Evolutionary conservation across 2,888 invertebrate genomes (phyloP).

Genomic region (Operophtera brumata): DNA sequence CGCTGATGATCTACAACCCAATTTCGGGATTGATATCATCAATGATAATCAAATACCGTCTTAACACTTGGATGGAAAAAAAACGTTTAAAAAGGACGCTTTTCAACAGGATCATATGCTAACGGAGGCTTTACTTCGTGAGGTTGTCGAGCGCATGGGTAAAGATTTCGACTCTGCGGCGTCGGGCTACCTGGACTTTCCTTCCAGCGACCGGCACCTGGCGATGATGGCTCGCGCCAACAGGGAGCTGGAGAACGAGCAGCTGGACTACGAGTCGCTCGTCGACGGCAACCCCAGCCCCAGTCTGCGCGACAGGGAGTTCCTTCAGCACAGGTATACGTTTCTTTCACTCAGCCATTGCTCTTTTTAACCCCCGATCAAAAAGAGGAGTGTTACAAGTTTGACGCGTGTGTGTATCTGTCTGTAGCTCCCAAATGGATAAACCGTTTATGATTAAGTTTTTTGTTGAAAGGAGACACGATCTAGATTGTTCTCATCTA

Average conservation of each 20-base stretch:
- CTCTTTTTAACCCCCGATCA: too few species aligned
- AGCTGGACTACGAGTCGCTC: slow-evolving; percentile 86
- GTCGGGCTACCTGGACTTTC: slow-evolving; percentile 83
- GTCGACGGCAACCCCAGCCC: slow-evolving; percentile 87
- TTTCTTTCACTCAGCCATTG: neutral
- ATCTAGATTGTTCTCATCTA: too few species aligned
- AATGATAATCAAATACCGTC: slow-evolving; percentile 3
- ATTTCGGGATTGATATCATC: slow-evolving; percentile 4
- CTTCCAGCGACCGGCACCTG: slow-evolving; percentile 70
- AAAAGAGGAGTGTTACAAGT: too few species aligned
- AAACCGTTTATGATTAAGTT: too few species aligned
- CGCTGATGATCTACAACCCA: neutral
- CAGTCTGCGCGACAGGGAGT: slow-evolving; percentile 92
- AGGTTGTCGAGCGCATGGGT: slow-evolving; percentile 89
- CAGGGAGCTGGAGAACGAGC: slow-evolving; percentile 81
- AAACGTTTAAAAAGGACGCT: slow-evolving; percentile 17
- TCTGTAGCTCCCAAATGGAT: too few species aligned
- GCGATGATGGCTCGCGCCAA: slow-evolving; percentile 78
- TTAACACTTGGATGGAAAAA: slow-evolving; percentile 12
- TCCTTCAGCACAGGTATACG: slow-evolving; percentile 88
- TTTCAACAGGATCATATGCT: slow-evolving; percentile 81
- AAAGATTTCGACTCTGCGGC: slow-evolving; percentile 85
- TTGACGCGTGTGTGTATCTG: too few species aligned
- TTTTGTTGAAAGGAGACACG: too few species aligned
- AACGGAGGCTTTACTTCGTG: slow-evolving; percentile 86